Base-by-base conservation (phyloP, 2,888 invertebrate genomes). In the Entomobrya multifasciata region DNA sequence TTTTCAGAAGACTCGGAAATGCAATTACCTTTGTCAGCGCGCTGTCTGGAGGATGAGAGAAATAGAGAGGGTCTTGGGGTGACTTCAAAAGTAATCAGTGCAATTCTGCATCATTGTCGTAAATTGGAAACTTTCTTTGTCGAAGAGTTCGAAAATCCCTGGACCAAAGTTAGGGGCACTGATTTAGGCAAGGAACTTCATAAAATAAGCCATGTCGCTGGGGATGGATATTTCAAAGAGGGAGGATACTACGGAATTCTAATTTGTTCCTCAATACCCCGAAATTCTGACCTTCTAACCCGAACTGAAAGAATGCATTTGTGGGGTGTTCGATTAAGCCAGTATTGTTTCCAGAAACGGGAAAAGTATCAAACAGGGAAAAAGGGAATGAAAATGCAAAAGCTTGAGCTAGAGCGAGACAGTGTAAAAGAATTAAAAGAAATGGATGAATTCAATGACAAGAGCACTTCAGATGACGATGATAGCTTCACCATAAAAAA, bases 121-220 rank as follows among this genome's bases (percentile, higher is more conserved):
- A 49, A 85, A 55, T 27, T 85, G 8, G 70, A 78, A 27, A 70
- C 70, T 2, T 44, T 85, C 3, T 85, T 85, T 20, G 55, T 77
- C 11, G 84, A 85, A 44, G 84, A 85, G 44, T 77, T 85, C 25
- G 70, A 85, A 65, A 85, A 85, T 44, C 1, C 13, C 5, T 77
- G 76, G 83, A 83, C 76, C 4, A 83, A 27, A 20, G 13, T 76
- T 0, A 20, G 76, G 22, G 36, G 47, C 13, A 83, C 52, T 3
- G 25, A 52, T n/a, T 20, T 83, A 17, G 49, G 77, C 0, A 22
- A 74, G 0, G 13, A 0, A 30, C 0, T 85, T 20, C 10, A 49
- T 15, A 44, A 44, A 67, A 17, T 85, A 15, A 85, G 70, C 25
- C 22, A 22, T 22, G 57, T 78, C 25, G n/a, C 44, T 11, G 84